phyloP scores from a whole-genome alignment of 64 coral and sea anemone genomes.

The Exaiptasia diaphana region DNA sequence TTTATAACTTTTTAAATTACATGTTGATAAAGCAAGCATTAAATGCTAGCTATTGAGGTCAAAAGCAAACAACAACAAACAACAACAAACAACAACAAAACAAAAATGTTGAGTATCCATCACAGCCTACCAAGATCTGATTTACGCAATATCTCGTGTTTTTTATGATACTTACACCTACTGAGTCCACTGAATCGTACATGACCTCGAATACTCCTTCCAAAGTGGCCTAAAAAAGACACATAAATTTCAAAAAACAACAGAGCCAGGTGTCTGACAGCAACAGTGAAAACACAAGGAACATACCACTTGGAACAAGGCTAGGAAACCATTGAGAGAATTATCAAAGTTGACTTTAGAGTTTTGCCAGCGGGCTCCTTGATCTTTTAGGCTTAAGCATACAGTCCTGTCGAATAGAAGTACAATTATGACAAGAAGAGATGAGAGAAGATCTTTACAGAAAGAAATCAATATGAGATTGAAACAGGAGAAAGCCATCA shows the following conservation, averaged over 20 bases:
- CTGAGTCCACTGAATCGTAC: constrained; percentile 78
- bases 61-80: too few relatives aligned
- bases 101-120: too few relatives aligned
- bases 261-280: not conserved
- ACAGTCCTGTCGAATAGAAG: not conserved
- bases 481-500: too few relatives aligned
- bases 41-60: too few relatives aligned
- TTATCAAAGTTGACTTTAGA: constrained; percentile 89
- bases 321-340: constrained; percentile 86
- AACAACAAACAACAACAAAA: too few relatives aligned
- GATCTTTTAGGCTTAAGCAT: not conserved
- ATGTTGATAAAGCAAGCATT: too few relatives aligned
- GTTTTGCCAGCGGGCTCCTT: constrained; percentile 62
- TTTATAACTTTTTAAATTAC: not conserved
- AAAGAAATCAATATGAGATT: too few relatives aligned
- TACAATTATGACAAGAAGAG: too few relatives aligned
- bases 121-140: too few relatives aligned
- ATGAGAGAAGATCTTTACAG: too few relatives aligned
- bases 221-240: constrained; percentile 62
- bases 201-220: constrained; percentile 96
- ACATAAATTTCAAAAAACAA: not conserved
- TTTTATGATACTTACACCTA: constrained; percentile 64
- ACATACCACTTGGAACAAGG: constrained; percentile 98
- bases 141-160: too few relatives aligned
- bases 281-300: not conserved